Percentiles rank a stretch among this genome's conserved stretches.
phyloP scores from a whole-genome alignment of 2,797 vertebrate genomes.

The Sebastes matsubarae region DNA sequence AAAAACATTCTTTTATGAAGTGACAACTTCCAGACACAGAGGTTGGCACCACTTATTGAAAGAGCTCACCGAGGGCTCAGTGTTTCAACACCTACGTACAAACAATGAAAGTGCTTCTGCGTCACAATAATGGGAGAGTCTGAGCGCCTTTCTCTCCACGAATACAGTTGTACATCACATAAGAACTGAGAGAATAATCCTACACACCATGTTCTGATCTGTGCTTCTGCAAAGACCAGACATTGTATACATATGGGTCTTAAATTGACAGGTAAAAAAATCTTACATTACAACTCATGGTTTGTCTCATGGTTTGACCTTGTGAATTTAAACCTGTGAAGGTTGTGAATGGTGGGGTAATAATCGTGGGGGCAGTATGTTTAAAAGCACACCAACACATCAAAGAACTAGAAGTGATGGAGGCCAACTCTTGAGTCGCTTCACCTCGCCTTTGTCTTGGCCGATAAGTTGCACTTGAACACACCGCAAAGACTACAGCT shows the following conservation, averaged over 20 bases:
- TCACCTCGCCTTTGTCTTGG: too few relatives aligned
- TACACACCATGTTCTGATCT: background rate
- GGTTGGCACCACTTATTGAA: conserved; percentile 18
- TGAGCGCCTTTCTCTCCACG: background rate
- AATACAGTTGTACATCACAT: background rate
- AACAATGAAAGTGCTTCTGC: conserved; percentile 10
- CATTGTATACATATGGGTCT: background rate
- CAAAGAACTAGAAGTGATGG: too few relatives aligned
- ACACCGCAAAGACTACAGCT: too few relatives aligned
- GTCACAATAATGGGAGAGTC: background rate
- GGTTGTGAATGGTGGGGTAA: background rate
- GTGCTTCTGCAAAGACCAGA: background rate
- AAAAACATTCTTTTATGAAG: conserved; percentile 9
- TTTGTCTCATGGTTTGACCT: background rate
- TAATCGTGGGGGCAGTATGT: too few relatives aligned
- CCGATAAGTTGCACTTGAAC: too few relatives aligned
- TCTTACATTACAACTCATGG: background rate
- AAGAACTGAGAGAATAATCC: background rate
- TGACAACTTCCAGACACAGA: conserved; percentile 24
- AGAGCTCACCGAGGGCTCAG: conserved; percentile 3
- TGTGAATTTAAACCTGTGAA: background rate
- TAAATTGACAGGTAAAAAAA: background rate
- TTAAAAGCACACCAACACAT: too few relatives aligned
- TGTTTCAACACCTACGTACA: conserved; percentile 28
- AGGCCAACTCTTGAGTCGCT: too few relatives aligned